Evolutionary conservation across 2,888 invertebrate species (phyloP).

Genomic region (Drosophila prolongata): DNA sequence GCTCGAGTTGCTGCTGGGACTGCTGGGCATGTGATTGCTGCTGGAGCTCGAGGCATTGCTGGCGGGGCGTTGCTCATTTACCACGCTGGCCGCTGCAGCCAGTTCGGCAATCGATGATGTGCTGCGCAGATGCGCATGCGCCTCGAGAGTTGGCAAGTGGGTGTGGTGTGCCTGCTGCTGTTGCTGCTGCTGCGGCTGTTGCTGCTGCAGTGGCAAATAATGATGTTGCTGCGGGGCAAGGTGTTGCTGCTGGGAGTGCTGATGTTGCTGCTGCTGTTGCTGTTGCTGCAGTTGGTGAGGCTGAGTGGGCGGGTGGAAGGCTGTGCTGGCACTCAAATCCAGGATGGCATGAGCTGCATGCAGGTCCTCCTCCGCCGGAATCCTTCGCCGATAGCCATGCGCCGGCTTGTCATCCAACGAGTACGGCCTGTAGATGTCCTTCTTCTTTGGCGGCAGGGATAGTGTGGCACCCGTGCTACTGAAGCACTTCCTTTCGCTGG

Average conservation of each 20-base stretch:
- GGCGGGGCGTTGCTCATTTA: constrained; percentile 81
- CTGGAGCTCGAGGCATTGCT: constrained; percentile 82
- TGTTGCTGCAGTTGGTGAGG: constrained; percentile 84
- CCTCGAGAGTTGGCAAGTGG: constrained; percentile 59
- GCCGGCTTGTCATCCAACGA: constrained; percentile 89
- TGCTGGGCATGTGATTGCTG: constrained; percentile 50
- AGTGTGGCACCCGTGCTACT: constrained; percentile 93
- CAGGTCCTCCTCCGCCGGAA: constrained; percentile 92
- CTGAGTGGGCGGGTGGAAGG: constrained; percentile 88
- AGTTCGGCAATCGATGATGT: constrained; percentile 80
- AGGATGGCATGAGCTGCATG: constrained; percentile 95
- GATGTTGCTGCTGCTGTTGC: constrained; percentile 54
- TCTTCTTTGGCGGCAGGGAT: constrained; percentile 94
- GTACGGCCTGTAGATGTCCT: constrained; percentile 95
- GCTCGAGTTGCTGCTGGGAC: constrained; percentile 80
- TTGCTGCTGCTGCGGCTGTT: constrained; percentile 71
- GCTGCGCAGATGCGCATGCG: constrained; percentile 69
- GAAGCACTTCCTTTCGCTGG: constrained; percentile 93
- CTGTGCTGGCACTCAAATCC: constrained; percentile 94
- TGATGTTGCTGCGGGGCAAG: constrained; percentile 81
- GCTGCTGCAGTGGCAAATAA: constrained; percentile 83
- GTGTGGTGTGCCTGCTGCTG: constrained; percentile 50
- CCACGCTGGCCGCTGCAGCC: constrained; percentile 78
- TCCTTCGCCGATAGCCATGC: constrained; percentile 82
- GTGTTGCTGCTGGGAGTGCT: constrained; percentile 46